Evolutionary conservation across 2,888 invertebrate species (phyloP).

Genomic region (Saturnia pavonia): DNA sequence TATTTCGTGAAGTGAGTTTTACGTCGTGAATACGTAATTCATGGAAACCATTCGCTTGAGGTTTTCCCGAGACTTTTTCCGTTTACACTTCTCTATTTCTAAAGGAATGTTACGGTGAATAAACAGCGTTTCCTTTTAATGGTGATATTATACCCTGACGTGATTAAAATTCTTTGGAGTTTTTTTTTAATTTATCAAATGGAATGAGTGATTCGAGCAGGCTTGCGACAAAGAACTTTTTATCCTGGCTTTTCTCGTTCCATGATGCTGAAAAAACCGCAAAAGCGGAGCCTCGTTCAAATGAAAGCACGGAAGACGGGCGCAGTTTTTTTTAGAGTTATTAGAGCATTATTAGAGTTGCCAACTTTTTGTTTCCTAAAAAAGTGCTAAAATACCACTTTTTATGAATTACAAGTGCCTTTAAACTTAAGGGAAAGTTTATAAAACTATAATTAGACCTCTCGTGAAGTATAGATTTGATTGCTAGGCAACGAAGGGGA

Average conservation of each 20-base stretch:
- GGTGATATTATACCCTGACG: not conserved
- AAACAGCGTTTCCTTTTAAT: slow-evolving; percentile 5
- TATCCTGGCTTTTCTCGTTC: not conserved
- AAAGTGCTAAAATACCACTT: too few relatives aligned
- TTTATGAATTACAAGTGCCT: too few relatives aligned
- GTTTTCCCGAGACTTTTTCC: slow-evolving; percentile 43
- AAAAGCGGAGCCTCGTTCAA: not conserved
- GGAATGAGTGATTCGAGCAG: not conserved
- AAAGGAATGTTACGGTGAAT: slow-evolving; percentile 7
- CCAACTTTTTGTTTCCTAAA: too few relatives aligned
- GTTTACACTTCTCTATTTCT: slow-evolving; percentile 33
- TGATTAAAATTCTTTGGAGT: not conserved
- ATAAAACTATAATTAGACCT: too few relatives aligned
- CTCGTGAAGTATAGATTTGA: too few relatives aligned
- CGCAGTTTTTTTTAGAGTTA: not conserved
- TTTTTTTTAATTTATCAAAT: slow-evolving; percentile 9
- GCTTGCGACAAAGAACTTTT: not conserved
- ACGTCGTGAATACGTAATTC: slow-evolving; percentile 57
- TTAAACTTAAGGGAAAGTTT: too few relatives aligned
- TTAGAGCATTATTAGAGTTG: not conserved
- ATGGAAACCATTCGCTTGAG: slow-evolving; percentile 43
- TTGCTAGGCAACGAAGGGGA: too few relatives aligned
- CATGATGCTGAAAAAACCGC: not conserved
- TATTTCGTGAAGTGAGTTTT: slow-evolving; percentile 57
- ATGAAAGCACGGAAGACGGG: not conserved